A percentile compares a stretch with the other conserved stretches of the same genome.
These are phyloP conservation scores for Thamnophis sirtalis DNA, from an alignment of 2,113 vertebrate species.

Conservation along the genomic window DNA sequence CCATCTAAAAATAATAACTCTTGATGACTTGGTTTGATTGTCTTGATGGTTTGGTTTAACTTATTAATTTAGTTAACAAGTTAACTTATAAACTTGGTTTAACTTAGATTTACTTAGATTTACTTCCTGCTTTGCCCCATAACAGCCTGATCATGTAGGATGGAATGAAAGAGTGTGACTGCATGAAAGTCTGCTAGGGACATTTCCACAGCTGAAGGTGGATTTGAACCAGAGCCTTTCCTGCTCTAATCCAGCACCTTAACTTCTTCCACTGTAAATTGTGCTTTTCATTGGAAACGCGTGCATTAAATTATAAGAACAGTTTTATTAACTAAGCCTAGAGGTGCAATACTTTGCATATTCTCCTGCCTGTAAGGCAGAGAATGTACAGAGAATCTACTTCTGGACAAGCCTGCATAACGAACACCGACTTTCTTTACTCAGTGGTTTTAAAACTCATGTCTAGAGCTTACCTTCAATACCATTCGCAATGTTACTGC, in stretches of 20 bases:
- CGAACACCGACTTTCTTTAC: neutral
- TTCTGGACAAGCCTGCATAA: neutral
- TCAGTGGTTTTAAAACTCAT: neutral
- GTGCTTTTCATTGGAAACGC: neutral
- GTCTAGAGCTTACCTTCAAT: neutral
- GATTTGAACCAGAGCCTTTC: neutral
- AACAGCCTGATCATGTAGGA: neutral
- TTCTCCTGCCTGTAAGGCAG: neutral
- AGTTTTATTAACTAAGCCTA: neutral
- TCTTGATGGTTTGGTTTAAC: neutral
- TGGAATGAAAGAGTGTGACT: neutral
- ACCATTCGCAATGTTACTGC: neutral
- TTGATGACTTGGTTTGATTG: neutral
- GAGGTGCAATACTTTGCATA: neutral
- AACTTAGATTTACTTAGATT: neutral
- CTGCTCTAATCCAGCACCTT: neutral
- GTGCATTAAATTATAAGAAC: neutral
- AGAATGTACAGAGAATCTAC: neutral
- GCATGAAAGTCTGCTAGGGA: neutral
- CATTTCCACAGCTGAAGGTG: neutral
- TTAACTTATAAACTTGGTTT: neutral
- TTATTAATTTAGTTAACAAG: too few relatives aligned
- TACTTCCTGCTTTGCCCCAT: neutral
- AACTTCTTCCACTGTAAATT: neutral
- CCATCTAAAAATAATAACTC: neutral